Evolutionary conservation across 2,888 invertebrate species (phyloP).

Genomic region (Seladonia tumulorum): DNA sequence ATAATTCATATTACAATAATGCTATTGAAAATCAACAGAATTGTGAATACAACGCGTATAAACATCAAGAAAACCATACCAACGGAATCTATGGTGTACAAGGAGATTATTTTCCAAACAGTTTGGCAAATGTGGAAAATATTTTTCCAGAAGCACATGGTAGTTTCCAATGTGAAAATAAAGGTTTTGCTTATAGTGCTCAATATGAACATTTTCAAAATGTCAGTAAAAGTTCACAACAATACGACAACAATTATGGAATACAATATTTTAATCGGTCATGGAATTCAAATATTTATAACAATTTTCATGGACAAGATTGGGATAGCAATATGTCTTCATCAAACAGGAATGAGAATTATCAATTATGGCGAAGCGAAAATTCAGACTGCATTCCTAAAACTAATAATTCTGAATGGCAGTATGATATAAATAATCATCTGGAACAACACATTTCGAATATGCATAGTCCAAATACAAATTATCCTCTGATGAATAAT

Average conservation of each 20-base stretch:
- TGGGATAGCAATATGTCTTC: not conserved
- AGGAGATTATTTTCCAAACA: not conserved
- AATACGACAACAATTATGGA: not conserved
- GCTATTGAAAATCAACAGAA: not conserved
- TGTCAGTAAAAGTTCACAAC: not conserved
- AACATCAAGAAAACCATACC: not conserved
- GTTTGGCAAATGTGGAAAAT: not conserved
- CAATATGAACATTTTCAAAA: not conserved
- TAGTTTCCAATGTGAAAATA: not conserved
- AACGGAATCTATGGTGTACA: not conserved
- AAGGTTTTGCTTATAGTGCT: not conserved
- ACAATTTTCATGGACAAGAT: not conserved
- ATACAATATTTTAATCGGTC: not conserved
- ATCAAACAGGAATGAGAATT: not conserved
- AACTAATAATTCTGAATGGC: not conserved
- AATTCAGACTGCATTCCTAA: slow-evolving; percentile 7
- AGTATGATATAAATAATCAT: not conserved
- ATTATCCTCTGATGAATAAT: not conserved
- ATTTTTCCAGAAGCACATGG: not conserved
- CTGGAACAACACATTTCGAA: slow-evolving; percentile 9
- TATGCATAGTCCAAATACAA: not conserved
- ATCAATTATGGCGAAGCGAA: slow-evolving; percentile 11
- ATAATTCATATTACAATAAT: not conserved
- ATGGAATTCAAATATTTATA: not conserved
- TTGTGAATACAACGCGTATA: not conserved